Percentiles rank a stretch among this genome's conserved stretches.
Conservation (phyloP, 2,888 invertebrate species). For the Noctua pronuba region DNA sequence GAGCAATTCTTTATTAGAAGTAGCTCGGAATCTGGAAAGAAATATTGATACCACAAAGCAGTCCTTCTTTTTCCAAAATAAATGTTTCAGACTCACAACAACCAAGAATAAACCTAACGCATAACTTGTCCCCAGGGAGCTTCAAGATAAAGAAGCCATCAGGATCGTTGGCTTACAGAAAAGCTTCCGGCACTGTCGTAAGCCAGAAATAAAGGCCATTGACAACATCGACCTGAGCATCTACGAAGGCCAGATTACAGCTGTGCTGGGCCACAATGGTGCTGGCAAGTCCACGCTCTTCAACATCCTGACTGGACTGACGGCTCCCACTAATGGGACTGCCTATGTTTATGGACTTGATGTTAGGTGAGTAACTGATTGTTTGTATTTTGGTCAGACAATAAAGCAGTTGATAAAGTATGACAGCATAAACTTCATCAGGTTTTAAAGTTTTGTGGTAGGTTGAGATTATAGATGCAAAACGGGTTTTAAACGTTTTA, state of each 20-base stretch:
- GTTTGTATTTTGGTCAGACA: background rate
- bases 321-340: conserved; percentile 93
- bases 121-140: conserved; percentile 84
- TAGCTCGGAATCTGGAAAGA: background rate
- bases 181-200: conserved; percentile 92
- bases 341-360: conserved; percentile 94
- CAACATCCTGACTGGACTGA: conserved; percentile 96
- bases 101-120: background rate
- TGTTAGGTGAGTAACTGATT: conserved; percentile 88
- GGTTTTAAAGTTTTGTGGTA: background rate
- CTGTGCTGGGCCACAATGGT: conserved; percentile 96
- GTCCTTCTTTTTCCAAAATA: background rate
- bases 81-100: background rate
- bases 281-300: conserved; percentile 97
- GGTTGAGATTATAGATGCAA: background rate
- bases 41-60: no score
- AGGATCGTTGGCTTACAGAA: conserved; percentile 94
- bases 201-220: conserved; percentile 93
- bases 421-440: background rate
- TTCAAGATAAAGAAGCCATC: conserved; percentile 94
- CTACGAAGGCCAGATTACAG: conserved; percentile 96
- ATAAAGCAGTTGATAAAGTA: background rate
- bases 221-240: conserved; percentile 95
- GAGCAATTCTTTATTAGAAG: background rate
- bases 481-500: no score